Percentiles rank a stretch among this genome's conserved stretches.
These are phyloP conservation scores for Scomber scombrus DNA, from an alignment of 2,113 vertebrate species.

Conservation along the genomic window DNA sequence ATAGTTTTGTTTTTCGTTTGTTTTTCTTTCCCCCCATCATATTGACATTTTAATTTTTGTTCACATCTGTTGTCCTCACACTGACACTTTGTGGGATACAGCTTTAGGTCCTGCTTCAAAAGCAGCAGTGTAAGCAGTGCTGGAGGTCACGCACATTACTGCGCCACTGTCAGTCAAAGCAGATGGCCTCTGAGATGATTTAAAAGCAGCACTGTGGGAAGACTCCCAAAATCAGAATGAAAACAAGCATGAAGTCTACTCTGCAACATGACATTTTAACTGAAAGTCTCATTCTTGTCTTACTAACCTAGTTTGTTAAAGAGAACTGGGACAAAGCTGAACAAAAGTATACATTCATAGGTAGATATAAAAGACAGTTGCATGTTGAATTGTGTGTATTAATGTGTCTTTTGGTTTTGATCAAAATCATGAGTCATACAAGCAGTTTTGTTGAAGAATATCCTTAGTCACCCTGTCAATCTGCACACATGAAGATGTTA, in stretches of 20 bases:
- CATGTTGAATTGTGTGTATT: background rate
- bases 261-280: background rate
- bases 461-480: constrained; percentile 30
- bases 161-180: constrained; percentile 51
- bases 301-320: background rate
- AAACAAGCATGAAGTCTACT: constrained; percentile 5
- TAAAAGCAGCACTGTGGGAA: constrained; percentile 2
- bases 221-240: background rate
- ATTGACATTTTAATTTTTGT: background rate
- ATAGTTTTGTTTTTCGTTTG: background rate
- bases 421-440: background rate
- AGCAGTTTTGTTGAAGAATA: constrained; percentile 3
- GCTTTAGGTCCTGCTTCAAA: constrained; percentile 34
- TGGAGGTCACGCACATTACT: constrained; percentile 52
- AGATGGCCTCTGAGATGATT: constrained; percentile 20
- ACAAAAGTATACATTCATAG: no score
- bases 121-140: constrained; percentile 48
- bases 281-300: background rate
- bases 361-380: background rate
- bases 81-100: constrained; percentile 9
- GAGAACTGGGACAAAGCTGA: background rate
- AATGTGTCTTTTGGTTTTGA: background rate
- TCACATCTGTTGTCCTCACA: constrained; percentile 23
- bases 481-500: constrained; percentile 21
- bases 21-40: background rate